phyloP scores from a whole-genome alignment of 2,113 vertebrate species.

The Chroicocephalus ridibundus region DNA sequence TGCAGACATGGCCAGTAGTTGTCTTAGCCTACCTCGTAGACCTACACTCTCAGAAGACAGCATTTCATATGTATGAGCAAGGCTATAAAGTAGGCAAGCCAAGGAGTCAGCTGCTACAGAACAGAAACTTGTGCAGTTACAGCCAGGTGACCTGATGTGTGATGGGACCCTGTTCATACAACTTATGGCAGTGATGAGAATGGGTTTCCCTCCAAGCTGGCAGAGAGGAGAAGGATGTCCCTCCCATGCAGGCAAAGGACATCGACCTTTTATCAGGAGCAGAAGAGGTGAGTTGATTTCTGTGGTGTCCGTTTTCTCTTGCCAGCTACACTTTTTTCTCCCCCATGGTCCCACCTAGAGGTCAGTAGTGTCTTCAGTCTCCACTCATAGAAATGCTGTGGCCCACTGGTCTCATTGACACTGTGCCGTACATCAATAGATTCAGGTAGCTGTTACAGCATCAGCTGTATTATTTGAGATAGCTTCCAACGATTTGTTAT shows the following conservation, averaged over 20 bases:
- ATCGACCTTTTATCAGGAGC: not conserved
- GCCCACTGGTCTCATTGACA: rapidly evolving
- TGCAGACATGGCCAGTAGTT: not conserved
- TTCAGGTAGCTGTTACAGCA: not conserved
- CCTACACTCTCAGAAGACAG: not conserved
- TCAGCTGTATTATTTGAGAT: not conserved
- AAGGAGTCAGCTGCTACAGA: not conserved
- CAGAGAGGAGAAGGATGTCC: not conserved
- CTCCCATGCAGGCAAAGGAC: not conserved
- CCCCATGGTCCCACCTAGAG: rapidly evolving
- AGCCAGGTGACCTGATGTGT: rapidly evolving
- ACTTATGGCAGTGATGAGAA: not conserved
- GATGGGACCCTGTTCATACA: rapidly evolving
- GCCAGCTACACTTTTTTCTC: not conserved
- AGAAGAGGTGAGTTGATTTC: not conserved
- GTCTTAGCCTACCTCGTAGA: not conserved
- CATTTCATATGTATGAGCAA: rapidly evolving
- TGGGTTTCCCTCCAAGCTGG: not conserved
- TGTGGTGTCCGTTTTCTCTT: not conserved
- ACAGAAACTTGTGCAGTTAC: not conserved
- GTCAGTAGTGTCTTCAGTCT: not conserved
- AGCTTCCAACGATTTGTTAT: not conserved
- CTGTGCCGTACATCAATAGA: not conserved
- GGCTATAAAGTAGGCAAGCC: not conserved
- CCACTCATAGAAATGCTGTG: not conserved